These are phyloP conservation scores for Phalanger gymnotis DNA, from an alignment of 2,797 vertebrate species.

Conservation along the genomic window DNA sequence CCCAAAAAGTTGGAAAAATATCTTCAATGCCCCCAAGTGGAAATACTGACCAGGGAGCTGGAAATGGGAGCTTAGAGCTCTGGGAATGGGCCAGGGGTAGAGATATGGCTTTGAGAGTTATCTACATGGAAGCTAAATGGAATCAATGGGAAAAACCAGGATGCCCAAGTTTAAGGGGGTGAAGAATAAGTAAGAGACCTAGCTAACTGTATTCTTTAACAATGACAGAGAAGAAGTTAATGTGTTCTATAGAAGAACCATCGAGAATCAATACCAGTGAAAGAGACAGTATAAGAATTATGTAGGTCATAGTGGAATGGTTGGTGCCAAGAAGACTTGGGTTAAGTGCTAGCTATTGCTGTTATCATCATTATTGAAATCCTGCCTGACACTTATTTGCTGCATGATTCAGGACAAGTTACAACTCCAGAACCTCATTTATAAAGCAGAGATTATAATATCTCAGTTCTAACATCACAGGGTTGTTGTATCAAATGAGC, in stretches of 20 bases:
- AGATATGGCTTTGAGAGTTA: not conserved
- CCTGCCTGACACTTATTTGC: not conserved
- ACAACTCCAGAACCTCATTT: not conserved
- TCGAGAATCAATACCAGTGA: not conserved
- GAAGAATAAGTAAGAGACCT: not conserved
- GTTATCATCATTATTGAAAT: not conserved
- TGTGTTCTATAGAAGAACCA: not conserved
- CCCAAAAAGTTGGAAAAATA: not conserved
- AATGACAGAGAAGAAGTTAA: not conserved
- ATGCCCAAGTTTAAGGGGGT: too few relatives aligned
- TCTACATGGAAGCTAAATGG: not conserved
- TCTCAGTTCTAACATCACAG: not conserved
- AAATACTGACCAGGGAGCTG: too few relatives aligned
- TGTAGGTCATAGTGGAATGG: not conserved
- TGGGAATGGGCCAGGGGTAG: not conserved
- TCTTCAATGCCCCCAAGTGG: too few relatives aligned
- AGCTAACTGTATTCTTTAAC: not conserved
- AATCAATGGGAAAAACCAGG: not conserved
- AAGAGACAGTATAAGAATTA: not conserved
- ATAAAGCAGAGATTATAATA: not conserved
- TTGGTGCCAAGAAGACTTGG: not conserved
- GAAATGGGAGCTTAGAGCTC: not conserved
- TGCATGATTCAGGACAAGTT: not conserved
- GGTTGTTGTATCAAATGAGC: not conserved
- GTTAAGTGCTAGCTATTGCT: not conserved